Percentiles rank a stretch among this genome's conserved stretches.
These are phyloP conservation scores for Ochropleura plecta DNA, from an alignment of 2,888 invertebrate species.

Conservation along the genomic window DNA sequence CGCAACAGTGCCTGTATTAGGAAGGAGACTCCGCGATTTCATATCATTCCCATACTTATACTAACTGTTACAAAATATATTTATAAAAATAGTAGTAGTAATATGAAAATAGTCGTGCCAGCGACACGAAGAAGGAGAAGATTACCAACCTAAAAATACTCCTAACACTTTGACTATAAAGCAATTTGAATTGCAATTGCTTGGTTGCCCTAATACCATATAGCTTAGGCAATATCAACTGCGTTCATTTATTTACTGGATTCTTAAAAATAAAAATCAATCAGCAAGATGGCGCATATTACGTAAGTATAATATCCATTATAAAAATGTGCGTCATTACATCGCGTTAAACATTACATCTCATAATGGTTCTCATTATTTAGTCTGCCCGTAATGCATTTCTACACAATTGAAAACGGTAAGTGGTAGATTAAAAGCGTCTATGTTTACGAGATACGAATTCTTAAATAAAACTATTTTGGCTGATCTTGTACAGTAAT, in stretches of 20 bases:
- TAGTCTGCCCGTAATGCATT: slow-evolving; percentile 61
- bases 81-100: no score
- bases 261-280: slow-evolving; percentile 18
- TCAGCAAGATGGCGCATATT: slow-evolving; percentile 34
- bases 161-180: neutral
- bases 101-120: no score
- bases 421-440: slow-evolving; percentile 65
- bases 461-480: slow-evolving; percentile 47
- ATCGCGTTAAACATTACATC: slow-evolving; percentile 20
- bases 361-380: slow-evolving; percentile 59
- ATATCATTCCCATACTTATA: no score
- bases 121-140: no score
- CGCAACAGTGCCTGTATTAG: no score
- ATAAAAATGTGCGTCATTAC: slow-evolving; percentile 47
- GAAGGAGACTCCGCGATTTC: no score
- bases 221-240: neutral
- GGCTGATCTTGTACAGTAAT: slow-evolving; percentile 19
- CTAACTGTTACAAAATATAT: no score
- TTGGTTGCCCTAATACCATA: neutral
- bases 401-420: slow-evolving; percentile 47
- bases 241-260: neutral
- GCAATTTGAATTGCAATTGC: neutral
- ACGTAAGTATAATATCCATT: slow-evolving; percentile 41
- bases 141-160: neutral
- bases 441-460: slow-evolving; percentile 57